Base-by-base conservation (phyloP, 2,888 invertebrate species). In the Microctonus hyperodae region DNA sequence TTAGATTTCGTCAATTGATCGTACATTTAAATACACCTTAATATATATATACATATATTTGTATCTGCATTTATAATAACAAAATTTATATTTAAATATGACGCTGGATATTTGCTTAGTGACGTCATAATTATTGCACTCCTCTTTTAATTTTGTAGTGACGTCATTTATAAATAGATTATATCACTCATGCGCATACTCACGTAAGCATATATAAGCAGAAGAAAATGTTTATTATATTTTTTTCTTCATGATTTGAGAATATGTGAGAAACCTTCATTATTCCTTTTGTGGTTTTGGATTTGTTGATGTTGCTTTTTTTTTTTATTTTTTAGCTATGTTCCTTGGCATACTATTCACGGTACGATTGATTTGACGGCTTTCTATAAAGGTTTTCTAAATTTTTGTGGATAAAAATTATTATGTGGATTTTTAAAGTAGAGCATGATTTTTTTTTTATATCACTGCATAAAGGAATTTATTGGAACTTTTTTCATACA, bases 381-480 rank as follows among this genome's bases (percentile, higher is more conserved):
- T 31, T 50, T 31, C 31, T 60, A 31, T 13, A 28, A n/a, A 20
- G 33, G 28, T 62, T 35, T 51, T 28, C 16, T 16, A 11, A n/a
- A 23, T 37, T 11, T 44, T 58, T 53, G 25, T 0, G 4, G 53
- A 16, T 44, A 10, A 20, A 9, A 25, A 53, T 31, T 10, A n/a
- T 40, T 23, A 44, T 20, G 16, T n/a, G 7, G 16, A 9, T 44
- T 3, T 9, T 50, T 44, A 44, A 44, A 44, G 9, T 44, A 16
- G n/a, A 20, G 1, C 16, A 9, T 40, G 40, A 16, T 40, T 44
- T 1, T 11, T 5, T 13, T 23, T 25, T 2, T 23, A 48, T 48
- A 60, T 31, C 48, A 64, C 58, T 65, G 65, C 59, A 59, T 65
- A 37, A 28, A 23, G 25, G 35, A 59, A 25, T 64, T 64, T 64